Conservation (phyloP, 2,113 vertebrate species). For the Sander vitreus region DNA sequence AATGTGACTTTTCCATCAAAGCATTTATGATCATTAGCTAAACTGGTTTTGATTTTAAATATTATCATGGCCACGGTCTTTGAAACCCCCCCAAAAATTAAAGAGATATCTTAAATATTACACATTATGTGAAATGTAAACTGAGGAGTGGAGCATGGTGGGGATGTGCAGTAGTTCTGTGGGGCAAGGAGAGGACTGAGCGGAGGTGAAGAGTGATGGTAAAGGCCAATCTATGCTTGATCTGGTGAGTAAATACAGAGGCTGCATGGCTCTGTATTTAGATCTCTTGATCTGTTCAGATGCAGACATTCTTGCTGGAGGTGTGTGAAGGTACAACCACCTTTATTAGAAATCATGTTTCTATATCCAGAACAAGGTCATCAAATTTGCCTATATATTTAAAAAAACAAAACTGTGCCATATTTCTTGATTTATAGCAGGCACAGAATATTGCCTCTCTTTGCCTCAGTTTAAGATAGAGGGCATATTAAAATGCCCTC, state of each 20-base stretch:
- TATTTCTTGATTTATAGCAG: conserved; percentile 29
- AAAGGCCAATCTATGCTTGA: conserved; percentile 29
- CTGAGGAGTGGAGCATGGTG: neutral
- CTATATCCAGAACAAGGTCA: conserved; percentile 25
- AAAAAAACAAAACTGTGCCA: conserved; percentile 5
- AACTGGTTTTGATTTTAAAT: conserved; percentile 21
- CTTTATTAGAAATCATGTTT: conserved; percentile 8
- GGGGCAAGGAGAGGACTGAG: conserved; percentile 13
- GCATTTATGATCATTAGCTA: conserved; percentile 18
- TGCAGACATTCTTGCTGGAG: conserved; percentile 5
- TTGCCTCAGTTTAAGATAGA: conserved; percentile 6
- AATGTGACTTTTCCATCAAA: conserved; percentile 26
- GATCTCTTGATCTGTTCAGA: too few relatives aligned
- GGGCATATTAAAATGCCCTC: neutral
- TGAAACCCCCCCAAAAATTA: too few relatives aligned
- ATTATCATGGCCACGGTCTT: conserved; percentile 1
- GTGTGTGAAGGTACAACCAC: neutral
- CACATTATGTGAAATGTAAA: neutral
- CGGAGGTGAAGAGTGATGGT: conserved; percentile 22
- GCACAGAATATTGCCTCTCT: conserved; percentile 20
- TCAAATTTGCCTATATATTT: neutral
- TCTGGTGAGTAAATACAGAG: conserved; percentile 18
- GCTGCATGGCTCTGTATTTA: neutral
- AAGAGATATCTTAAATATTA: neutral
- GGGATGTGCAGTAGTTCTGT: conserved; percentile 1